These are phyloP conservation scores for Pandemis cinnamomeana DNA, from an alignment of 2,888 invertebrate species.

Conservation along the genomic window DNA sequence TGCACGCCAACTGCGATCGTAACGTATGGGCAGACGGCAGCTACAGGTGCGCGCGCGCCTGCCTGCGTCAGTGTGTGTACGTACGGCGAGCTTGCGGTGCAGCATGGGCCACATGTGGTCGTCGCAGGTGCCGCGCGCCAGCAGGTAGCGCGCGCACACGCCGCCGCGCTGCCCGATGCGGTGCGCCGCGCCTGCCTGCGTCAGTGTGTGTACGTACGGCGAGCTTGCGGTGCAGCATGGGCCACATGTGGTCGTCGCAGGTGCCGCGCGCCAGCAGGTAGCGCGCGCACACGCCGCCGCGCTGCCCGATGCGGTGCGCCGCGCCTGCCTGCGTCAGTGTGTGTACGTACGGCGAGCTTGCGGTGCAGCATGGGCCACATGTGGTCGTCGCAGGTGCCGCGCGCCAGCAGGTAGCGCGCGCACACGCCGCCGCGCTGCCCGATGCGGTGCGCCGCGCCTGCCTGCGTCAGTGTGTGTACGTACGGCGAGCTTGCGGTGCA, in stretches of 20 bases:
- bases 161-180: conserved; percentile 90
- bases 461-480: too few relatives aligned
- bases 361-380: conserved; percentile 95
- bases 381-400: conserved; percentile 94
- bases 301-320: conserved; percentile 90
- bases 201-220: conserved; percentile 71
- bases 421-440: conserved; percentile 90
- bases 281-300: conserved; percentile 89
- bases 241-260: conserved; percentile 97
- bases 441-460: too few relatives aligned
- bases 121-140: conserved; percentile 95
- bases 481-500: conserved; percentile 87
- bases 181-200: conserved; percentile 98
- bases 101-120: conserved; percentile 96
- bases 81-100: conserved; percentile 86
- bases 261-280: conserved; percentile 95
- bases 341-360: conserved; percentile 80
- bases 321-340: too few relatives aligned
- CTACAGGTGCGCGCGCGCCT: too few relatives aligned
- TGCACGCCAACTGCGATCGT: too few relatives aligned
- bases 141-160: conserved; percentile 93
- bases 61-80: too few relatives aligned
- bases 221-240: conserved; percentile 91
- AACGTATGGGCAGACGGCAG: too few relatives aligned
- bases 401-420: conserved; percentile 94